phyloP scores from a whole-genome alignment of 1,140 invertebrate species.

The Globodera ellingtonae region DNA sequence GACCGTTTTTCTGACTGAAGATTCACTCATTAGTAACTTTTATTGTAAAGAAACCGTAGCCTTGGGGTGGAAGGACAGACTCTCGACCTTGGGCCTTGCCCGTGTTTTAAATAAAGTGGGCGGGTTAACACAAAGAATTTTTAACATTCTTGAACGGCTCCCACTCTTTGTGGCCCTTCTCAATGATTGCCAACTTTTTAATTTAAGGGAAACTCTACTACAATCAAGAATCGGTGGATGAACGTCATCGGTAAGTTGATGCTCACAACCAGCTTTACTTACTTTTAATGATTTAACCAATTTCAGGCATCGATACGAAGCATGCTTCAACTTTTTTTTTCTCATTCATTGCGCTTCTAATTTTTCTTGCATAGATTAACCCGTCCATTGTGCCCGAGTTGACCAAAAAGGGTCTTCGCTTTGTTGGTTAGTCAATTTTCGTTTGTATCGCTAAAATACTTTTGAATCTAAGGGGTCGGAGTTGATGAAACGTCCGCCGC shows the following conservation, averaged over 20 bases:
- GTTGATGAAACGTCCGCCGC: slow-evolving; percentile 66
- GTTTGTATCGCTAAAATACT: slow-evolving; percentile 67
- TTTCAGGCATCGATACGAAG: neutral
- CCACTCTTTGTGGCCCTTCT: too few relatives aligned
- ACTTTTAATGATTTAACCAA: neutral
- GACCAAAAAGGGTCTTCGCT: slow-evolving; percentile 81
- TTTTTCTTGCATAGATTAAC: slow-evolving; percentile 8
- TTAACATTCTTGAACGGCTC: too few relatives aligned
- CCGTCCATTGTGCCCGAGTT: slow-evolving; percentile 67
- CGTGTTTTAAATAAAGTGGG: too few relatives aligned
- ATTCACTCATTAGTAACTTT: slow-evolving; percentile 46
- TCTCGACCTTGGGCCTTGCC: too few relatives aligned
- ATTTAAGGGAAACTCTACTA: slow-evolving; percentile 51
- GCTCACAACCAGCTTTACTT: too few relatives aligned
- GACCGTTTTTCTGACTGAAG: slow-evolving; percentile 76
- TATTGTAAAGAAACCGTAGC: too few relatives aligned
- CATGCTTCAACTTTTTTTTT: neutral
- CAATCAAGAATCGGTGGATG: slow-evolving; percentile 77
- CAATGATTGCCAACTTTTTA: too few relatives aligned
- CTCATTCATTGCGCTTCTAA: neutral
- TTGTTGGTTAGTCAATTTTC: slow-evolving; percentile 75
- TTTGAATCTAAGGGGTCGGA: slow-evolving; percentile 70
- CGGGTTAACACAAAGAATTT: too few relatives aligned
- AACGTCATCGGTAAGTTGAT: slow-evolving; percentile 85
- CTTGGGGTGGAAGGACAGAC: too few relatives aligned